These are phyloP conservation scores for Nothoprocta perdicaria DNA, from an alignment of 2,113 vertebrate species.

Conservation along the genomic window DNA sequence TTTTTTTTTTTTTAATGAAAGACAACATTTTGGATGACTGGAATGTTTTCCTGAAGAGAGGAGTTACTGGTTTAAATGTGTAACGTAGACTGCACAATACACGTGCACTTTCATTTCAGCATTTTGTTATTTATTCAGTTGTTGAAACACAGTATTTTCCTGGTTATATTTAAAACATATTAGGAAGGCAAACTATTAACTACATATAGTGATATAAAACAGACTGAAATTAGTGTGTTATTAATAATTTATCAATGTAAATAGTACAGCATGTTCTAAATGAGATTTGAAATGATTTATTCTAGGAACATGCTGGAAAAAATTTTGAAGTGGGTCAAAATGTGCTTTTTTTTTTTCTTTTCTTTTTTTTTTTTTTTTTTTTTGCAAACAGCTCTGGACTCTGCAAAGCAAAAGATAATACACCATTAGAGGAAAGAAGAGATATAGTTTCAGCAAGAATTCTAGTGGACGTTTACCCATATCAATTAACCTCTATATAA, in stretches of 20 bases:
- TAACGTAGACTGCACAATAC: background rate
- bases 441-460: conserved; percentile 52
- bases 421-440: conserved; percentile 42
- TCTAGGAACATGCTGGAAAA: conserved; percentile 8
- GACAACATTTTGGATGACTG: background rate
- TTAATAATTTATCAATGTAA: conserved; percentile 4
- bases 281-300: background rate
- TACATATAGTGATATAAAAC: background rate
- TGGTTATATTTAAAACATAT: background rate
- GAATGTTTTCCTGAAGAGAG: background rate
- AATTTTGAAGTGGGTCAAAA: conserved; percentile 9
- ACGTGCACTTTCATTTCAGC: background rate
- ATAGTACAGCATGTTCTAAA: background rate
- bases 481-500: conserved; percentile 66
- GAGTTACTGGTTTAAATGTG: background rate
- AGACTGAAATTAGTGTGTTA: background rate
- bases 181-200: conserved; percentile 15
- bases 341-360: background rate
- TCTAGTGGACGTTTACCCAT: conserved; percentile 48
- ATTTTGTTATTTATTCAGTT: conserved; percentile 30
- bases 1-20: background rate
- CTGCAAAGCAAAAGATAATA: conserved; percentile 33
- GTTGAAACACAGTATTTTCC: conserved; percentile 17
- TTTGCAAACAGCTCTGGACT: background rate
- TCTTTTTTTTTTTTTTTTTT: background rate